Evolutionary conservation across 1,140 invertebrate genomes (phyloP).

Genomic region (Potamilus streckersoni): DNA sequence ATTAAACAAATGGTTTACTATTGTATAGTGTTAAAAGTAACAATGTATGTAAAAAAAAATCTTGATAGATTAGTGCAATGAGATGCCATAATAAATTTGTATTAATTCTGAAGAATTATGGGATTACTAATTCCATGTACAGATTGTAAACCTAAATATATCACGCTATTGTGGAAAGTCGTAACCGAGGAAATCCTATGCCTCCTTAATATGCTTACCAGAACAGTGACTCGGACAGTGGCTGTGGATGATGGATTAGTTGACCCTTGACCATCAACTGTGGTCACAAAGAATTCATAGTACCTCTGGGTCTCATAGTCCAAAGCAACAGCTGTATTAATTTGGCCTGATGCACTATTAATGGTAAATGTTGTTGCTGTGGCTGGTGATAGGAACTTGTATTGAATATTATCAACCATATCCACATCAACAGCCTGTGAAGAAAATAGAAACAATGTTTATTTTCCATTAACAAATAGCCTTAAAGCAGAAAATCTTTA

Average conservation of each 20-base stretch:
- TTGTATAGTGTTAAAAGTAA: too few species aligned
- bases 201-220: conserved; percentile 8
- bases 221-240: conserved; percentile 22
- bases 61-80: too few species aligned
- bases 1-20: too few species aligned
- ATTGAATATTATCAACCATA: conserved; percentile 15
- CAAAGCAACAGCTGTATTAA: conserved; percentile 15
- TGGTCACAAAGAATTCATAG: conserved; percentile 34
- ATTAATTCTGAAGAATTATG: too few species aligned
- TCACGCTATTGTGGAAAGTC: too few species aligned
- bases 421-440: conserved; percentile 34
- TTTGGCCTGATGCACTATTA: conserved; percentile 5
- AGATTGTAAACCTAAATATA: too few species aligned
- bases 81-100: too few species aligned
- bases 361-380: conserved; percentile 15
- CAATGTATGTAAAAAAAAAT: too few species aligned
- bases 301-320: conserved; percentile 28
- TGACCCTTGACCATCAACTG: conserved; percentile 23
- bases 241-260: conserved; percentile 15
- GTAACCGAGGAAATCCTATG: too few species aligned
- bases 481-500: too few species aligned
- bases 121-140: too few species aligned
- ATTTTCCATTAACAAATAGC: too few species aligned
- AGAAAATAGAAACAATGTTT: background rate
- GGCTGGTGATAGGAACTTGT: conserved; percentile 7